Base-by-base conservation (phyloP, 2,888 invertebrate genomes). In the Lithosia quadra region DNA sequence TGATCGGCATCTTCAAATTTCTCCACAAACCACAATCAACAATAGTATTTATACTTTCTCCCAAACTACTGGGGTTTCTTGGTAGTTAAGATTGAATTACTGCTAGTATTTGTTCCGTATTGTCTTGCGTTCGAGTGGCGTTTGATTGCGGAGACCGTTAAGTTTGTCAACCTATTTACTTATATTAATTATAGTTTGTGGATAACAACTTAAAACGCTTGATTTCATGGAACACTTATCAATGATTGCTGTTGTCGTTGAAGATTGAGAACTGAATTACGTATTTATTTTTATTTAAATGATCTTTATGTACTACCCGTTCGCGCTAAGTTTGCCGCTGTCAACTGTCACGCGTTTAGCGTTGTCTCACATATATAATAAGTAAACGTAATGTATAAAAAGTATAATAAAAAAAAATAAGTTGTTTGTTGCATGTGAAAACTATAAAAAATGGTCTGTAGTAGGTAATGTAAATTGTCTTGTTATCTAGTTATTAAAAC, bases 21-120 rank as follows among this genome's bases (percentile, higher is more conserved):
- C 77, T 80, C 55, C 33, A 73, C 71, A 77, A 68, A 68, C 73
- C 71, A 68, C 62, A 82, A 67, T 10, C 21, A 69, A 28, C 28
- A 28, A 28, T 28, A 65, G 70, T 91, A 84, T 91, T 90, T 91
- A 87, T 76, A 90, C 91, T 91, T 91, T 92, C 91, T 82, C 88
- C 75, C 68, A 70, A 86, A 89, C 90, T 90, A 87, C 88, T 86
- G 88, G 84, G 75, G 84, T 85, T 79, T 80, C 81, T 74, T 79
- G 80, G 75, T 79, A 85, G 81, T 85, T 84, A 78, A 82, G 84
- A 88, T 89, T 87, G 82, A 83, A 84, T 87, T 86, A 84, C 81
- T 74, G 78, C 76, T 81, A 79, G 77, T 76, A 80, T 83, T 81
- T 81, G 79, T 78, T 78, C 83, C 78, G 84, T 79, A 86, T 89